Evolutionary conservation across 2,113 vertebrate species (phyloP).

Genomic region (Heteronetta atricapilla): DNA sequence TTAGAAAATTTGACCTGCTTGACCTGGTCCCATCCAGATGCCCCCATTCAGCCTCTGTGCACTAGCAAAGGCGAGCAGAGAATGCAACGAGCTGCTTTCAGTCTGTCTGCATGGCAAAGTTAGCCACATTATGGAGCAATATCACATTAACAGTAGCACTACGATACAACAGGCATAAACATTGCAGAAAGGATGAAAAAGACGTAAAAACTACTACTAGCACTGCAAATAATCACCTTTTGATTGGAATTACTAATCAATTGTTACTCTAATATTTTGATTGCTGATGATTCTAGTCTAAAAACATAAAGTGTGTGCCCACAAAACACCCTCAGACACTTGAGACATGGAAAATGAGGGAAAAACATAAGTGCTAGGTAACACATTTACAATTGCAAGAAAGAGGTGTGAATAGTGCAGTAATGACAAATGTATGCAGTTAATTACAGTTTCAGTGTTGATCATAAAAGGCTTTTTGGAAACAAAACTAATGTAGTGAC

Average conservation of each 20-base stretch:
- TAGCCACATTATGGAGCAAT: not conserved
- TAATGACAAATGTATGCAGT: conserved; percentile 9
- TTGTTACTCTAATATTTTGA: not conserved
- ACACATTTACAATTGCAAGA: not conserved
- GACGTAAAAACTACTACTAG: not conserved
- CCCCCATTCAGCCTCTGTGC: not conserved
- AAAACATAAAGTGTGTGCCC: not conserved
- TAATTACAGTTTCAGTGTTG: conserved; percentile 38
- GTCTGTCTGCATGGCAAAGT: not conserved
- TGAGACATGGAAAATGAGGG: not conserved
- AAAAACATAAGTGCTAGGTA: conserved; percentile 19
- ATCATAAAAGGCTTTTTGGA: not conserved
- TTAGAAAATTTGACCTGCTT: not conserved
- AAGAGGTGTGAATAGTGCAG: conserved; percentile 14
- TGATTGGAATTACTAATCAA: not conserved
- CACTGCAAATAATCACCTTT: not conserved
- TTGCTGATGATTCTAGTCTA: not conserved
- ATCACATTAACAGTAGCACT: not conserved
- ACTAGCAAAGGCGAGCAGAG: not conserved
- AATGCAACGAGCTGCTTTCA: not conserved
- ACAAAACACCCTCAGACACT: not conserved
- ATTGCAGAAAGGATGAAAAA: not conserved
- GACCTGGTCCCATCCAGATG: not conserved
- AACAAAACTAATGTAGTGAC: not conserved
- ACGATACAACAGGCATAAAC: not conserved